phyloP scores from a whole-genome alignment of 1,140 invertebrate species.

The Gonatopus flavifemur region DNA sequence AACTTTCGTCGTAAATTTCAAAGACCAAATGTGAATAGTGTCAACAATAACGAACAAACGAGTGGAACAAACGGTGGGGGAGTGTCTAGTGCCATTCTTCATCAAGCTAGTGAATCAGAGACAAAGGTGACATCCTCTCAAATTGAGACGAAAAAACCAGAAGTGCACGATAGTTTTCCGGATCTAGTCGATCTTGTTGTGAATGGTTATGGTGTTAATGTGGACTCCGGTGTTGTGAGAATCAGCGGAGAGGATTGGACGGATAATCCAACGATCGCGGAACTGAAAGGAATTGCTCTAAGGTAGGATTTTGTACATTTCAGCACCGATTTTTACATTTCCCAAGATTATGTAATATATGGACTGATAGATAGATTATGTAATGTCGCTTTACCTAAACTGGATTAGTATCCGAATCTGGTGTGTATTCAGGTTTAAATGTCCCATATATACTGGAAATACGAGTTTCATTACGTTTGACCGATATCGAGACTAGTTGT shows the following conservation, averaged over 20 bases:
- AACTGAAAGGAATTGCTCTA: conserved; percentile 64
- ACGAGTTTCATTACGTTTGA: conserved; percentile 5
- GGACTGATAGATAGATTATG: no score
- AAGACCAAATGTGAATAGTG: conserved; percentile 31
- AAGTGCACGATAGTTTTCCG: conserved; percentile 60
- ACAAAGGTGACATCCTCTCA: no score
- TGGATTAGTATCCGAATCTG: conserved; percentile 4
- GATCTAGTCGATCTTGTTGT: conserved; percentile 60
- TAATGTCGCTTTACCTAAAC: conserved; percentile 7
- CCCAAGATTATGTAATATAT: no score
- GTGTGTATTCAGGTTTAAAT: no score
- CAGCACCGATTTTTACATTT: no score
- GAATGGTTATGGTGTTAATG: conserved; percentile 45
- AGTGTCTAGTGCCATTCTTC: conserved; percentile 27
- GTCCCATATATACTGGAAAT: conserved; percentile 6
- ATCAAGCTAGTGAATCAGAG: no score
- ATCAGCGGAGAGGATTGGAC: conserved; percentile 57
- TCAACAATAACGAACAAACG: conserved; percentile 39
- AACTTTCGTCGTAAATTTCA: conserved; percentile 75
- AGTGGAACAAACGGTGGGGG: no score
- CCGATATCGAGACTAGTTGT: no score
- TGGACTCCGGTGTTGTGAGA: conserved; percentile 61
- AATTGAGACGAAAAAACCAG: conserved; percentile 19
- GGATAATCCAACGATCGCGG: conserved; percentile 67
- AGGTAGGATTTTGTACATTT: conserved; percentile 60